Evolutionary conservation across 2,888 invertebrate species (phyloP), one percentile per base, ranked within the genome.

Genomic region (Parthenolecanium corni): DNA sequence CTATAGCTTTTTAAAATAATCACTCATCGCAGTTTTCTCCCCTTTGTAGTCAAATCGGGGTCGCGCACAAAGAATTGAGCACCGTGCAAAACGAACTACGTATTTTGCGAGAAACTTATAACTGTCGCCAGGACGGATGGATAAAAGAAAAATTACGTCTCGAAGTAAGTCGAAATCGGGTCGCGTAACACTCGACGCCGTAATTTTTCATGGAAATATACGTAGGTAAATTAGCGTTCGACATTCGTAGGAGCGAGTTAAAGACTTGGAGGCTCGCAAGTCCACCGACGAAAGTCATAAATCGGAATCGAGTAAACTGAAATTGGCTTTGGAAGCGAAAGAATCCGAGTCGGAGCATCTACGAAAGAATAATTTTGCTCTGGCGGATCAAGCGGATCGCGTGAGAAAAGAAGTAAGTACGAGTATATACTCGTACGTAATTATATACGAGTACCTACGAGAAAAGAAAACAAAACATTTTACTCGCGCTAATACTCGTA

Each of bases 361-460:
- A 52, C 81, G 80, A 52, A 82, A 82, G 53, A 84, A 87, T 71
- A 80, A 81, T 67, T 80, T 81, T 66, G 79, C 81, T 67, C 77
- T 83, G 67, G 77, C 80, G 66, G 86, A 89, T 69, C 83, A 88
- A 71, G 78, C 85, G 66, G 82, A 85, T 64, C 85, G 84, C 66
- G 74, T 86, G 69, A 79, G 81, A 67, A 82, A 79, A 74, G 83
- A 84, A 66, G 79, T 78, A 70, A 71, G 71, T 65, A 61, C 52
- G 2, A 16, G 38, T n/a, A n/a, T n/a, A n/a, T n/a, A n/a, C 14
- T 5, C n/a, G 20, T 14, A 14, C 9, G 9, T 9, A 9, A 38
- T 38, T 14, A 38, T 11, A 11, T 38, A 38, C 9, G 38, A 38
- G 38, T 38, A 38, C 38, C 9, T 14, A 9, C 9, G 14, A 38